Evolutionary conservation across 2,797 vertebrate genomes (phyloP).

Genomic region (Brotula barbata): DNA sequence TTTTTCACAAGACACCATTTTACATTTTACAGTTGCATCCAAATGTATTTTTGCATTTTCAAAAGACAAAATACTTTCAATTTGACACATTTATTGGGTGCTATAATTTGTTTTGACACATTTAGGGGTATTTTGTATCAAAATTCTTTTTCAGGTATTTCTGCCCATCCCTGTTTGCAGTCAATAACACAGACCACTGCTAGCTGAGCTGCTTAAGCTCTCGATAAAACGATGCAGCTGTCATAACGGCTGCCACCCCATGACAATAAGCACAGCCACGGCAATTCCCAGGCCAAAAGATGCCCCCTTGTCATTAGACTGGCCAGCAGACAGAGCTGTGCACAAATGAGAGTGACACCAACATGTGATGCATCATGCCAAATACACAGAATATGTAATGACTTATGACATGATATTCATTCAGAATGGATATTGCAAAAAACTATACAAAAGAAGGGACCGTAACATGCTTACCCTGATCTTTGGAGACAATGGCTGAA

Average conservation of each 20-base stretch:
- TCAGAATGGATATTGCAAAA: constrained; percentile 49
- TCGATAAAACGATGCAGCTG: constrained; percentile 51
- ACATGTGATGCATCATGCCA: constrained; percentile 31
- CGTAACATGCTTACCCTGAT: constrained; percentile 55
- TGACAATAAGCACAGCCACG: constrained; percentile 67
- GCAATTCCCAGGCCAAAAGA: constrained; percentile 71
- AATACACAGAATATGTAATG: constrained; percentile 45
- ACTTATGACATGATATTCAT: constrained; percentile 49
- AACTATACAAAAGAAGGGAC: constrained; percentile 31
- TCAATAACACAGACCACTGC: constrained; percentile 17
- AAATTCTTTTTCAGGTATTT: too few relatives aligned
- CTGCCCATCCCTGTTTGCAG: too few relatives aligned
- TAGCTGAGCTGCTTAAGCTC: constrained; percentile 59
- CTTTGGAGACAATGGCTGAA: constrained; percentile 60
- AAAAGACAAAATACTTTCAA: too few relatives aligned
- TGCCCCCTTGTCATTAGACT: constrained; percentile 12
- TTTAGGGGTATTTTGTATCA: too few relatives aligned
- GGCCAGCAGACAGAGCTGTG: constrained; percentile 58
- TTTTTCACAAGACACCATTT: too few relatives aligned
- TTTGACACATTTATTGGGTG: too few relatives aligned
- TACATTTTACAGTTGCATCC: too few relatives aligned
- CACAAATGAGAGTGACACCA: constrained; percentile 50
- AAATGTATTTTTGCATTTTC: too few relatives aligned
- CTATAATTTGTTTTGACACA: too few relatives aligned
- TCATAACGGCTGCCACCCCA: constrained; percentile 57